Base-by-base conservation (phyloP, 2,888 invertebrate species). In the Trachelus troglodyta region DNA sequence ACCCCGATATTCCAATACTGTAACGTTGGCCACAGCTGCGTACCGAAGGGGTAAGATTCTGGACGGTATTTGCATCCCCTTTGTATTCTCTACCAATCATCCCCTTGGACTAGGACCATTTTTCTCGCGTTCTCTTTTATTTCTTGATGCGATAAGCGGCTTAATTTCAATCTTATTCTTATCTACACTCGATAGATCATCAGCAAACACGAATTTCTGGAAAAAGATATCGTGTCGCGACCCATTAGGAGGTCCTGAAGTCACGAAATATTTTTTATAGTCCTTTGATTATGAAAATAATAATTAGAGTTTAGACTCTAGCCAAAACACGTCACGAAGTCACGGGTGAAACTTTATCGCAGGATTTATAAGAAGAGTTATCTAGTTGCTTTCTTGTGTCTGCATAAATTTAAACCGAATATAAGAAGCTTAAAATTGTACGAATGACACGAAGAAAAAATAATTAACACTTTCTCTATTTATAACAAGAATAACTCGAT, bases 201-300 rank as follows among this genome's bases (percentile, higher is more conserved):
- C 2, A 0, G 23, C 9, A 9, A 23, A 23, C 9, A 56, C 56
- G 23, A 56, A 23, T 56, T 56, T 23, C 2, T 23, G 23, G 23
- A 23, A 56, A 9, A 23, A 56, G 56, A 23, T 56, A 56, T 75
- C 88, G 85, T 86, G 86, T 82, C 83, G 81, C 75, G 75, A 81
- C 76, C 79, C 84, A 85, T 87, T 85, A 86, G 56, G 34, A 15
- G 56, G 74, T 31, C 68, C 23, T 9, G 68, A 31, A 31, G 75
- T 75, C 56, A 68, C 75, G 75, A 75, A 37, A 56, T 23, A 30
- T 74, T 35, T 74, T 74, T n/a, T 12, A 34, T 69, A 12, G 6
- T 12, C 6, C 69, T 12, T 69, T 71, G 31, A 31, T 31, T 71
- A 3, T 15, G 12, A 71, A 71, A 71, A 33, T 34, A 34, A 71